phyloP scores from a whole-genome alignment of 2,113 vertebrate species.

The Scartelaos histophorus region DNA sequence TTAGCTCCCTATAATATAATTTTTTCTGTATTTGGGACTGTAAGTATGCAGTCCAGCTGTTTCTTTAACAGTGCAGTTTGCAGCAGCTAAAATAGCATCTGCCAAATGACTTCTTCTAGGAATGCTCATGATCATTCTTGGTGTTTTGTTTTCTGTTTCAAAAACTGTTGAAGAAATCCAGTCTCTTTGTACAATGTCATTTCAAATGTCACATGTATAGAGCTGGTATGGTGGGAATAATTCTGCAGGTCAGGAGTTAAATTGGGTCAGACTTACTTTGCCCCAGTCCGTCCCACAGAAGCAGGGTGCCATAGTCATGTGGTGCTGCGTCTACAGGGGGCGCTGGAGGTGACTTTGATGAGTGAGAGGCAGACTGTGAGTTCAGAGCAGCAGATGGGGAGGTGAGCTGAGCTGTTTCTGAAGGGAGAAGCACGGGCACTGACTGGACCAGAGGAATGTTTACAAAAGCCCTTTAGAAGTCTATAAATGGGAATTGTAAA shows the following conservation, averaged over 20 bases:
- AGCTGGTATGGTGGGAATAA: constrained; percentile 1
- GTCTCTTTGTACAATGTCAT: not conserved
- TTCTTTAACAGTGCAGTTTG: not conserved
- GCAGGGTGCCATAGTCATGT: constrained; percentile 7
- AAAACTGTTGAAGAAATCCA: not conserved
- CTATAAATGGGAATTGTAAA: not conserved
- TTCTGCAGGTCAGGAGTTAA: constrained; percentile 2
- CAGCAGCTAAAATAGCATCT: not conserved
- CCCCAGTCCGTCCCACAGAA: constrained; percentile 32
- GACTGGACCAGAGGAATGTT: not conserved
- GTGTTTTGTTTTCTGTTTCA: no score
- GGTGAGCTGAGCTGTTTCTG: constrained; percentile 38
- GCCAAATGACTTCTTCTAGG: not conserved
- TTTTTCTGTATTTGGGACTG: no score
- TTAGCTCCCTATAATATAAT: no score
- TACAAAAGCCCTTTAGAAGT: not conserved
- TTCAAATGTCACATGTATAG: constrained; percentile 7
- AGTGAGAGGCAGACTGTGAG: constrained; percentile 21
- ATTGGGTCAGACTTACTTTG: constrained; percentile 37
- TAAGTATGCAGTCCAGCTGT: no score
- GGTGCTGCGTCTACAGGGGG: constrained; percentile 37
- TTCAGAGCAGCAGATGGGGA: constrained; percentile 63
- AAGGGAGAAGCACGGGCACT: constrained; percentile 26
- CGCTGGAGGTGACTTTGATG: constrained; percentile 63
- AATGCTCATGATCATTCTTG: not conserved